These are phyloP conservation scores for Cheiracanthium punctorium DNA, from an alignment of 2,888 invertebrate genomes.

Conservation along the genomic window DNA sequence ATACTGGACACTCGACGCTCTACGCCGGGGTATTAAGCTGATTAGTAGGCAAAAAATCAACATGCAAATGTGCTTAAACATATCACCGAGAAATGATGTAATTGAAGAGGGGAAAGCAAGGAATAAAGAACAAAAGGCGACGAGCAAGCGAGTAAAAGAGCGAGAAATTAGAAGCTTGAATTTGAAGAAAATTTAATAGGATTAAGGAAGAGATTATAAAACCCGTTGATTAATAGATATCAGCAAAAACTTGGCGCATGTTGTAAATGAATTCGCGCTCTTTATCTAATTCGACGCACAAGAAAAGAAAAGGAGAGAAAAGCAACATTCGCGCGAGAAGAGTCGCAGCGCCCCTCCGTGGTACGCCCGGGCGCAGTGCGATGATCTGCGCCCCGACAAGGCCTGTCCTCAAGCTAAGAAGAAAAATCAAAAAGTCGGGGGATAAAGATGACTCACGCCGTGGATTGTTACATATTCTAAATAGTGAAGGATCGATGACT, in stretches of 20 bases:
- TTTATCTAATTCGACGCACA: constrained; percentile 22
- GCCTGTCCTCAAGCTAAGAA: background rate
- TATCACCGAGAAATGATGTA: constrained; percentile 36
- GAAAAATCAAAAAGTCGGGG: background rate
- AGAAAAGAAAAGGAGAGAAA: constrained; percentile 6
- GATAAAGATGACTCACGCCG: background rate
- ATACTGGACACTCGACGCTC: constrained; percentile 53
- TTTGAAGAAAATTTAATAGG: constrained; percentile 68
- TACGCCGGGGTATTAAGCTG: constrained; percentile 61
- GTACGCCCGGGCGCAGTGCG: background rate
- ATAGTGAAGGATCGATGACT: background rate
- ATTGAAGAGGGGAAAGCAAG: constrained; percentile 35
- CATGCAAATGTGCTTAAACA: constrained; percentile 50
- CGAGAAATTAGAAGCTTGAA: constrained; percentile 61
- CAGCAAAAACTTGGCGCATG: constrained; percentile 53
- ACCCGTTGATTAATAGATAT: constrained; percentile 68
- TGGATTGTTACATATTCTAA: background rate
- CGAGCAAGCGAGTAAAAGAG: constrained; percentile 56
- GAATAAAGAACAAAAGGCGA: constrained; percentile 45
- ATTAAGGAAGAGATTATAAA: constrained; percentile 63
- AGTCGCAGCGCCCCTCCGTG: background rate
- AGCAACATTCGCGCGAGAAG: background rate
- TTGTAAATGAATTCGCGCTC: constrained; percentile 45
- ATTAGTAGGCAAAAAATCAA: constrained; percentile 51
- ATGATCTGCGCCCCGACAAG: background rate